Conservation (phyloP, 1,140 invertebrate genomes). For the Asbolus verrucosus region DNA sequence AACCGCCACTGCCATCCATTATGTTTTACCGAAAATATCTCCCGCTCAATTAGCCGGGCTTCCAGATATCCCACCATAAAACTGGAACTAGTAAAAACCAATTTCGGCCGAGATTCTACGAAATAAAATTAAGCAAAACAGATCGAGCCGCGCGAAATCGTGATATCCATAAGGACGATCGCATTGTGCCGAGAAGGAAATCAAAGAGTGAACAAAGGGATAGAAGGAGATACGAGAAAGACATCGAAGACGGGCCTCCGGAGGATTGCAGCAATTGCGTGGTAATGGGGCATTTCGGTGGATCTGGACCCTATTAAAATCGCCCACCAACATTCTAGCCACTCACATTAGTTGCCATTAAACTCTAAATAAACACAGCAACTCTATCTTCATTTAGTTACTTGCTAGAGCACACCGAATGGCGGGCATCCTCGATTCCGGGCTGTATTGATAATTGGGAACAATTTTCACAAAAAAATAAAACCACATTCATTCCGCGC, state of each 20-base stretch:
- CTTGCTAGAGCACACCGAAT: too few species aligned
- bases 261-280: slow-evolving; percentile 45
- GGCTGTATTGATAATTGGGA: background rate
- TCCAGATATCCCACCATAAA: background rate
- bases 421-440: too few species aligned
- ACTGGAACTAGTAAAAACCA: slow-evolving; percentile 21
- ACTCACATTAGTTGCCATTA: slow-evolving; percentile 45
- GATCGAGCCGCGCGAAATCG: background rate
- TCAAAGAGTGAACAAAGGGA: slow-evolving; percentile 19
- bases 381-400: slow-evolving; percentile 39
- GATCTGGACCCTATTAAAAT: slow-evolving; percentile 47
- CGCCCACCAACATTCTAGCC: slow-evolving; percentile 30
- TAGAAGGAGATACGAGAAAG: slow-evolving; percentile 24
- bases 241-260: slow-evolving; percentile 30
- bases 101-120: slow-evolving; percentile 8
- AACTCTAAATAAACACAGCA: slow-evolving; percentile 47
- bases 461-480: slow-evolving; percentile 15
- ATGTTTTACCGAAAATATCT: slow-evolving; percentile 5
- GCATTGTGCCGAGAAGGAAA: slow-evolving; percentile 15
- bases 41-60: background rate
- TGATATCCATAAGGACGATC: slow-evolving; percentile 9
- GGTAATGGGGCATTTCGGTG: slow-evolving; percentile 47
- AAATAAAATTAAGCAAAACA: slow-evolving; percentile 37
- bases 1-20: slow-evolving; percentile 5
- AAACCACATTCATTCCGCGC: background rate